A percentile compares a stretch with the other conserved stretches of the same genome.
phyloP scores from a whole-genome alignment of 2,888 invertebrate species.

The Magallana nippona region DNA sequence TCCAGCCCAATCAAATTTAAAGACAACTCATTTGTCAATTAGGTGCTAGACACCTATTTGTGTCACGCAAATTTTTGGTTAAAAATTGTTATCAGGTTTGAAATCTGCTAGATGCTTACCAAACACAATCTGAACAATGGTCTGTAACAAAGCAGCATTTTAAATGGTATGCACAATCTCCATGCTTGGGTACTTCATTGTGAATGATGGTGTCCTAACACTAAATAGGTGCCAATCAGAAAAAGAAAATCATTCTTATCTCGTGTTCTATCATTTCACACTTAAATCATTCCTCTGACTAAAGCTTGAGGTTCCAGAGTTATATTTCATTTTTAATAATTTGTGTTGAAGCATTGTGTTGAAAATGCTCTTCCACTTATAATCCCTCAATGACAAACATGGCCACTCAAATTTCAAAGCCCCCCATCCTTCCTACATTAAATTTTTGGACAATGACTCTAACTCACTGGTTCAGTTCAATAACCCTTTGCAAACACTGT shows the following conservation, averaged over 20 bases:
- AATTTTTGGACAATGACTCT: slow-evolving; percentile 22
- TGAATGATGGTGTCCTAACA: background rate
- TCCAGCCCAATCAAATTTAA: background rate
- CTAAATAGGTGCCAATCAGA: slow-evolving; percentile 25
- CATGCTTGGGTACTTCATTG: slow-evolving; percentile 4
- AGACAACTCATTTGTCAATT: slow-evolving; percentile 16
- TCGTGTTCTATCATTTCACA: slow-evolving; percentile 15
- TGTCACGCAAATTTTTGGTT: slow-evolving; percentile 8
- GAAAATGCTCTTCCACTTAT: background rate
- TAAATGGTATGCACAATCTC: slow-evolving; percentile 17
- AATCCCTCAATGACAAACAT: slow-evolving; percentile 7
- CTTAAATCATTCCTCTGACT: slow-evolving; percentile 9
- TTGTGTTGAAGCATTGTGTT: background rate
- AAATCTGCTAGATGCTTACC: slow-evolving; percentile 1
- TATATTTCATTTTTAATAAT: slow-evolving; percentile 24
- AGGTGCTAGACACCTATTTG: slow-evolving; percentile 7
- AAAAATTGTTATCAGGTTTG: background rate
- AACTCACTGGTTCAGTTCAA: background rate
- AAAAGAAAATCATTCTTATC: slow-evolving; percentile 26
- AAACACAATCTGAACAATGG: background rate
- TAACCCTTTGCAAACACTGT: slow-evolving; percentile 17
- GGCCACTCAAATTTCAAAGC: slow-evolving; percentile 26
- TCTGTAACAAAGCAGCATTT: background rate
- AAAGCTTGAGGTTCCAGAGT: background rate
- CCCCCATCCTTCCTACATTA: background rate